These are phyloP conservation scores for Drosophila rellima DNA, from an alignment of 2,888 invertebrate genomes.

Conservation along the genomic window DNA sequence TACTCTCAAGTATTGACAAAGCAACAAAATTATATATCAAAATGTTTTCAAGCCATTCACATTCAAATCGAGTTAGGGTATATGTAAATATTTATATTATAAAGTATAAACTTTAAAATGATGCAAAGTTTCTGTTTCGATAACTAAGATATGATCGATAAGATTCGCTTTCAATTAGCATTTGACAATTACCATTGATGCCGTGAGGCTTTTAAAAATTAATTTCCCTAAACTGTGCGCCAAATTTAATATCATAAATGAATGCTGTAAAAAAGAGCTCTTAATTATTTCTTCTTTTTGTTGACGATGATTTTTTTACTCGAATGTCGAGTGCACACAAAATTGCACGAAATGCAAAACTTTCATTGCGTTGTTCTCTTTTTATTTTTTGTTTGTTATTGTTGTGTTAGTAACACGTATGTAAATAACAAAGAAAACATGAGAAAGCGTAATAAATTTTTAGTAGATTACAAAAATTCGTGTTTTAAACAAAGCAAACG, in stretches of 20 bases:
- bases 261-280: slow-evolving; percentile 31
- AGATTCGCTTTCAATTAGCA: slow-evolving; percentile 36
- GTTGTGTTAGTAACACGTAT: slow-evolving; percentile 42
- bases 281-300: slow-evolving; percentile 22
- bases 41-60: neutral
- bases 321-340: slow-evolving; percentile 30
- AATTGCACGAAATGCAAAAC: slow-evolving; percentile 52
- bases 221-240: slow-evolving; percentile 49
- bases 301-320: slow-evolving; percentile 33
- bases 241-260: slow-evolving; percentile 40
- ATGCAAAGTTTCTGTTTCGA: neutral
- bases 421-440: slow-evolving; percentile 50
- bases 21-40: neutral
- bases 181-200: slow-evolving; percentile 13
- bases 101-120: neutral
- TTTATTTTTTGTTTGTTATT: slow-evolving; percentile 16
- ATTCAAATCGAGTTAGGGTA: neutral
- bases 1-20: slow-evolving; percentile 1
- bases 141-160: neutral
- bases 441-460: slow-evolving; percentile 70
- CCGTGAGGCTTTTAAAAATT: slow-evolving; percentile 43
- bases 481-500: slow-evolving; percentile 54
- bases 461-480: slow-evolving; percentile 68
- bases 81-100: neutral
- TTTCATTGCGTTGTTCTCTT: slow-evolving; percentile 41